Conservation (phyloP, 2,113 vertebrate genomes). For the Heterochromis multidens region DNA sequence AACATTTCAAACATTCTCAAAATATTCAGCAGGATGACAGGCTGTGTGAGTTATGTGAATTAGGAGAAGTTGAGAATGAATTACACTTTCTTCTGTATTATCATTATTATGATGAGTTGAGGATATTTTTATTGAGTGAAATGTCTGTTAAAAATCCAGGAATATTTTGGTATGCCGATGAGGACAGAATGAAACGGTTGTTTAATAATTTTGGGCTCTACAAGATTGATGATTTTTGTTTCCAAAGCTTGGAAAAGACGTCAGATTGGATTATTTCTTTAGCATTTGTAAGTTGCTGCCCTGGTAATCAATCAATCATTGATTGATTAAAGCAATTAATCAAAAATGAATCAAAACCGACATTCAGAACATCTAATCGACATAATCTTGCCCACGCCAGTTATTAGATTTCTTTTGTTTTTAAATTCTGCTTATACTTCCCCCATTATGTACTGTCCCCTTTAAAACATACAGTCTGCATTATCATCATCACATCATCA, state of each 20-base stretch:
- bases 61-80: not conserved
- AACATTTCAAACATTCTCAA: not conserved
- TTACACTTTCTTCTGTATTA: not conserved
- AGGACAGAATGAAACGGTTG: not conserved
- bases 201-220: fast-evolving
- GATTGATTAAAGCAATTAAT: too few species aligned
- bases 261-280: not conserved
- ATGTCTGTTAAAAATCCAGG: not conserved
- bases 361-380: fast-evolving
- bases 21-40: not conserved
- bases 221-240: not conserved
- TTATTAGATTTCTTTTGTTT: not conserved
- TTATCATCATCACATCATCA: too few species aligned
- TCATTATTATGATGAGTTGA: too few species aligned
- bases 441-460: not conserved
- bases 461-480: too few species aligned
- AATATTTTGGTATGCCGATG: not conserved
- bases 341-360: not conserved
- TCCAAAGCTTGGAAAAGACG: not conserved
- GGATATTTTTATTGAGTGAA: not conserved
- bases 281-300: not conserved
- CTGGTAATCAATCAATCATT: too few species aligned
- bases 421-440: not conserved
- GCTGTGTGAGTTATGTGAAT: not conserved
- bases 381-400: not conserved